Evolutionary conservation across 2,888 invertebrate species (phyloP).

Genomic region (Aphodius sticticus): DNA sequence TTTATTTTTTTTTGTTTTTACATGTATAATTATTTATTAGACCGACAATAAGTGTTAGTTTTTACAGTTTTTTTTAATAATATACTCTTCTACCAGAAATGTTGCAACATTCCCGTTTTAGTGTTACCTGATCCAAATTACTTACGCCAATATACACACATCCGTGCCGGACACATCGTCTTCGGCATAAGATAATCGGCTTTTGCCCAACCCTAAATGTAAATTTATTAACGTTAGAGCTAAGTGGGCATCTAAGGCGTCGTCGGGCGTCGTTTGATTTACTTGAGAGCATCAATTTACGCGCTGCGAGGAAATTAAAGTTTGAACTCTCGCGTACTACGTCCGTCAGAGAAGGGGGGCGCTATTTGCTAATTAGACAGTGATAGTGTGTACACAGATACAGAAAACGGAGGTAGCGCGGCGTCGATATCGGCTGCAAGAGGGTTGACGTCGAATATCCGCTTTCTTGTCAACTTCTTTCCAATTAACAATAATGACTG

Average conservation of each 20-base stretch:
- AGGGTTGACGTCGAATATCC: neutral
- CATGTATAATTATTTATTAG: too few relatives aligned
- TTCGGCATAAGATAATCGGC: neutral
- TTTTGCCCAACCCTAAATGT: neutral
- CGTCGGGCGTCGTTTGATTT: constrained; percentile 4
- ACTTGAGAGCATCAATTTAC: constrained; percentile 4
- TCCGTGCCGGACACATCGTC: neutral
- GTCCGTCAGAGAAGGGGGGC: neutral
- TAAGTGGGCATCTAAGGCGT: constrained; percentile 4
- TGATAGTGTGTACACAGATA: neutral
- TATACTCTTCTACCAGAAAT: neutral
- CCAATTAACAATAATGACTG: constrained; percentile 4
- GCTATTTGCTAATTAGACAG: constrained; percentile 4
- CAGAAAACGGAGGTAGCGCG: neutral
- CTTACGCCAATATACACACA: neutral
- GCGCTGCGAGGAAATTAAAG: neutral
- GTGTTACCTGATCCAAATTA: constrained; percentile 4
- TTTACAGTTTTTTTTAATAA: neutral
- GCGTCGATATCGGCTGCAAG: neutral
- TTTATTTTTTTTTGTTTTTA: too few relatives aligned
- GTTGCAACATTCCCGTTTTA: neutral
- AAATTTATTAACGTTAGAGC: neutral
- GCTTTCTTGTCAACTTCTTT: neutral
- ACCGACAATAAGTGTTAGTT: too few relatives aligned
- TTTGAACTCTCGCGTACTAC: neutral